A percentile compares a stretch with the other conserved stretches of the same genome.
Conservation (phyloP, 2,797 vertebrate genomes). For the Aldrovandia affinis region DNA sequence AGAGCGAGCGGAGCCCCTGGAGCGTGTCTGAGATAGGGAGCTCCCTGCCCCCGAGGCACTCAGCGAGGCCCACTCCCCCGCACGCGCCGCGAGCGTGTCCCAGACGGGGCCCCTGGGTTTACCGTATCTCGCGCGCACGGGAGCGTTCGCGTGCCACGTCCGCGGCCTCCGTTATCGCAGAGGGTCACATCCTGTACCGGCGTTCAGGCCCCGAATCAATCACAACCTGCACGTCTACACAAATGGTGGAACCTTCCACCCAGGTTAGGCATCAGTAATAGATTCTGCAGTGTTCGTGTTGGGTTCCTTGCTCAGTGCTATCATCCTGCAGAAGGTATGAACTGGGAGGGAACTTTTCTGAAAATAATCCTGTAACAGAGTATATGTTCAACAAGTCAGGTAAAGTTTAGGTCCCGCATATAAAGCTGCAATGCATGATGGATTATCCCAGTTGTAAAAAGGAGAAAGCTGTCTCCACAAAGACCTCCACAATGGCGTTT, state of each 20-base stretch:
- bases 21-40: constrained; percentile 40
- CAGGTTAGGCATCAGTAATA: background rate
- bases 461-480: background rate
- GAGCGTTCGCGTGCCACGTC: background rate
- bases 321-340: constrained; percentile 1
- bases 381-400: background rate
- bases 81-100: background rate
- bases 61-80: background rate
- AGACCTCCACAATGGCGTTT: background rate
- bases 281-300: background rate
- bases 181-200: too few species aligned
- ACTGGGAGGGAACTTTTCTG: background rate
- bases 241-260: background rate
- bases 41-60: background rate
- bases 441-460: background rate
- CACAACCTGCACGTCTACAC: background rate
- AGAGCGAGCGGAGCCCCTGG: constrained; percentile 28
- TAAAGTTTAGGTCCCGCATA: background rate
- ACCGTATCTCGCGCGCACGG: background rate
- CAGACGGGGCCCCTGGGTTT: background rate
- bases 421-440: background rate
- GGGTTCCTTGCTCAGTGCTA: background rate
- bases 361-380: background rate
- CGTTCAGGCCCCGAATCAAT: background rate
- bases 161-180: background rate